A percentile compares a stretch with the other conserved stretches of the same genome.
These are phyloP conservation scores for Zaprionus camerounensis DNA, from an alignment of 1,140 invertebrate genomes.

Conservation along the genomic window DNA sequence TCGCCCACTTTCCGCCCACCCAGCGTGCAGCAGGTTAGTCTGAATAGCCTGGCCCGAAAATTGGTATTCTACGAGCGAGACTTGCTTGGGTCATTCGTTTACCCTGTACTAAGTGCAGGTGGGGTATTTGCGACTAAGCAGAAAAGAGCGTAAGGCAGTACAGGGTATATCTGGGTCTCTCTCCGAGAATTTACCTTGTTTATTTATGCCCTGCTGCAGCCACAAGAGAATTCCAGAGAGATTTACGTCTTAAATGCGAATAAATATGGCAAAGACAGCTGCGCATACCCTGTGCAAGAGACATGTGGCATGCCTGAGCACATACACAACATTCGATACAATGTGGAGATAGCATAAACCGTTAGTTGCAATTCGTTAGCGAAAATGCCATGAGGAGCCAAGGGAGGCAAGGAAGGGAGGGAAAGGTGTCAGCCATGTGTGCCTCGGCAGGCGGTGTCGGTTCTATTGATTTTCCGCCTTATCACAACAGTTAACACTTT, in stretches of 20 bases:
- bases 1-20: neutral
- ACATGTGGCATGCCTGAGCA: neutral
- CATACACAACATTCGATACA: conserved; percentile 18
- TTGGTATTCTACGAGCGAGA: conserved; percentile 37
- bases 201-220: conserved; percentile 30
- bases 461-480: conserved; percentile 33
- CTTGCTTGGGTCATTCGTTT: conserved; percentile 6
- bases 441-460: conserved; percentile 4
- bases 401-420: too few species aligned
- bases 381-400: too few species aligned
- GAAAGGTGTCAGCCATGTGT: conserved; percentile 25
- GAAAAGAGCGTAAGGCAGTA: too few species aligned
- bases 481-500: conserved; percentile 18
- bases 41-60: conserved; percentile 46
- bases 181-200: neutral
- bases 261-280: neutral
- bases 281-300: neutral
- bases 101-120: conserved; percentile 11
- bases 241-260: conserved; percentile 15
- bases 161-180: neutral
- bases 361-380: conserved; percentile 9
- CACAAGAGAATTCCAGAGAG: neutral
- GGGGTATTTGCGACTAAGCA: neutral
- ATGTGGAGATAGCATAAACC: conserved; percentile 14
- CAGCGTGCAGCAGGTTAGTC: conserved; percentile 34